A percentile compares a stretch with the other conserved stretches of the same genome.
phyloP scores from a whole-genome alignment of 2,797 vertebrate species.

The Graptemys geographica region DNA sequence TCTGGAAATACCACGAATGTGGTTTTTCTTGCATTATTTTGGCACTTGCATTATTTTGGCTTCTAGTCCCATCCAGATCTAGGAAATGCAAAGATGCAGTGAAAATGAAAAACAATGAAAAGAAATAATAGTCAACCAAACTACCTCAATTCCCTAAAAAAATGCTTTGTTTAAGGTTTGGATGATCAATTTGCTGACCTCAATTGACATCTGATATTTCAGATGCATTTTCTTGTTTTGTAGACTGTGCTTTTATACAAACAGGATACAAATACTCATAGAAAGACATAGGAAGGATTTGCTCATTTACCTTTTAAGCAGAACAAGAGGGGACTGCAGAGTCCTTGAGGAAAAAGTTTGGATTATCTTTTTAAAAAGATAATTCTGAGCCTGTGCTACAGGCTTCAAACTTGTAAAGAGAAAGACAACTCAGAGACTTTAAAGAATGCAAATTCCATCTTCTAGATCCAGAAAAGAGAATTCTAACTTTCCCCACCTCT shows the following conservation, averaged over 20 bases:
- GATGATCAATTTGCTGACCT: background rate
- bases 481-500: background rate
- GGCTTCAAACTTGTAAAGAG: background rate
- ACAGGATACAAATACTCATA: slow-evolving; percentile 6
- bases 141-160: background rate
- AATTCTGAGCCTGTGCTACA: background rate
- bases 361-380: background rate
- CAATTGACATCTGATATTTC: background rate
- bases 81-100: background rate
- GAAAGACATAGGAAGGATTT: background rate
- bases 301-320: background rate
- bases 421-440: background rate
- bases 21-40: background rate
- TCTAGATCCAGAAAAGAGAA: background rate
- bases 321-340: background rate
- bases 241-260: background rate
- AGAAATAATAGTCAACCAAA: background rate
- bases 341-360: background rate
- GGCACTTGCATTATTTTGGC: background rate
- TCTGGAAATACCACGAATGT: background rate
- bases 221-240: slow-evolving; percentile 17
- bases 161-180: slow-evolving; percentile 24
- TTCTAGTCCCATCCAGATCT: background rate
- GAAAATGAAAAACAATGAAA: background rate
- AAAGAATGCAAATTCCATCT: background rate